These are phyloP conservation scores for Myopa tessellatipennis DNA, from an alignment of 2,888 invertebrate species.

Conservation along the genomic window DNA sequence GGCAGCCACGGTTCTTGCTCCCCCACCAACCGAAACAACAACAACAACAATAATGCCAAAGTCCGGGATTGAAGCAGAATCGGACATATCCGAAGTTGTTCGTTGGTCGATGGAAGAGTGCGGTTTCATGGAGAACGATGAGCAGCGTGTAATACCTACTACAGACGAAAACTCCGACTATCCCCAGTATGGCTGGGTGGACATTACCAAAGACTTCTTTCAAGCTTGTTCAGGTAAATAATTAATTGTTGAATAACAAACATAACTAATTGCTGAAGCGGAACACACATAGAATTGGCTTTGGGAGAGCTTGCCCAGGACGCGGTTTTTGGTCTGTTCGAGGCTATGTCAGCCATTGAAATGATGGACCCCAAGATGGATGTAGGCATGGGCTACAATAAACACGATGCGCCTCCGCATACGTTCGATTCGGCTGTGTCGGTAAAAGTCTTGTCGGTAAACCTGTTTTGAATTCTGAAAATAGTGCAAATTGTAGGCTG, in stretches of 20 bases:
- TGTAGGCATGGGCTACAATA: slow-evolving; percentile 96
- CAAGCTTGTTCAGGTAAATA: slow-evolving; percentile 72
- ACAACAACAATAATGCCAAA: slow-evolving; percentile 29
- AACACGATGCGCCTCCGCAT: slow-evolving; percentile 84
- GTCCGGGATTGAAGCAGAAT: slow-evolving; percentile 41
- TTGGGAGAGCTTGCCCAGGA: slow-evolving; percentile 94
- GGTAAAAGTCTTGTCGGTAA: slow-evolving; percentile 67
- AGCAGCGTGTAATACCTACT: slow-evolving; percentile 55
- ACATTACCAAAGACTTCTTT: slow-evolving; percentile 72
- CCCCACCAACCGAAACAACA: slow-evolving; percentile 23
- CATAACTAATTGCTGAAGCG: too few relatives aligned
- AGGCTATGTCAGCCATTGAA: slow-evolving; percentile 99
- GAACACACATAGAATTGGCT: slow-evolving; percentile 73
- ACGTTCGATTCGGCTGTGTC: slow-evolving; percentile 89
- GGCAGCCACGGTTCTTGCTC: slow-evolving; percentile 50
- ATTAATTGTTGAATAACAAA: background rate
- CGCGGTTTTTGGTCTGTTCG: slow-evolving; percentile 90
- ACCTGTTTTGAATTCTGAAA: background rate
- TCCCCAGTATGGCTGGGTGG: slow-evolving; percentile 64
- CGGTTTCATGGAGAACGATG: slow-evolving; percentile 54
- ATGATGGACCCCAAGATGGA: slow-evolving; percentile 99
- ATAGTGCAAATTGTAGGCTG: slow-evolving; percentile 71
- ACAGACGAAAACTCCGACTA: slow-evolving; percentile 60
- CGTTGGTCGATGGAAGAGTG: slow-evolving; percentile 58
- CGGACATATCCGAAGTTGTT: slow-evolving; percentile 46